A percentile compares a stretch with the other conserved stretches of the same genome.
phyloP scores from a whole-genome alignment of 1,140 invertebrate species.

The Pantala flavescens region DNA sequence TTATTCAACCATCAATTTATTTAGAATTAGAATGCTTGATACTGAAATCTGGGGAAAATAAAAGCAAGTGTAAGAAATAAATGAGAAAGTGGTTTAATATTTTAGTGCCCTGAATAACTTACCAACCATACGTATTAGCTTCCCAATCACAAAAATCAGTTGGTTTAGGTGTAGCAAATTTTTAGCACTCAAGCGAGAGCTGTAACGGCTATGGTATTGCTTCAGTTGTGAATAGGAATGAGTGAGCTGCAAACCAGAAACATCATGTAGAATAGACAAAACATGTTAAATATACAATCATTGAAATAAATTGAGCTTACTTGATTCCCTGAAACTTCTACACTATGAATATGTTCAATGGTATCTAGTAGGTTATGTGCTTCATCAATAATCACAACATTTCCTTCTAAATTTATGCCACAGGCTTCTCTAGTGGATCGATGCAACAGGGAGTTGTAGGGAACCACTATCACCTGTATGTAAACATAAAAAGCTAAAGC shows the following conservation, averaged over 20 bases:
- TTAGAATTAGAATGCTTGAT: too few relatives aligned
- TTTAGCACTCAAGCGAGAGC: constrained; percentile 60
- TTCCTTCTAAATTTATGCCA: constrained; percentile 72
- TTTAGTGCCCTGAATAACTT: constrained; percentile 21
- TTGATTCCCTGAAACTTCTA: constrained; percentile 55
- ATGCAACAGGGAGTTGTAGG: constrained; percentile 83
- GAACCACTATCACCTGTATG: constrained; percentile 56
- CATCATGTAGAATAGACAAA: background rate
- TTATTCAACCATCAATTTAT: too few relatives aligned
- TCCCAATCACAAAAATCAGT: constrained; percentile 67
- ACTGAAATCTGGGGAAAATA: too few relatives aligned
- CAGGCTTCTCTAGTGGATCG: constrained; percentile 69
- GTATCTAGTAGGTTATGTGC: constrained; percentile 93
- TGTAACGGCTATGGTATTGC: constrained; percentile 69
- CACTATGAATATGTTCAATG: constrained; percentile 75
- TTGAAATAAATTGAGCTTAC: constrained; percentile 29
- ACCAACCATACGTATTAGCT: constrained; percentile 57
- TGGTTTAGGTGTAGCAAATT: constrained; percentile 81
- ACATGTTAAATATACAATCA: background rate
- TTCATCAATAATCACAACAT: constrained; percentile 90
- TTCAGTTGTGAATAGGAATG: constrained; percentile 59
- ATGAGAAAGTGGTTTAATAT: too few relatives aligned
- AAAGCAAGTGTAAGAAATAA: too few relatives aligned
- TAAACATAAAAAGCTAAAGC: constrained; percentile 12
- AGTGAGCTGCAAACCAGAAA: constrained; percentile 31